Base-by-base conservation (phyloP, 2,888 invertebrate species). In the Chrysopilus asiliformis region DNA sequence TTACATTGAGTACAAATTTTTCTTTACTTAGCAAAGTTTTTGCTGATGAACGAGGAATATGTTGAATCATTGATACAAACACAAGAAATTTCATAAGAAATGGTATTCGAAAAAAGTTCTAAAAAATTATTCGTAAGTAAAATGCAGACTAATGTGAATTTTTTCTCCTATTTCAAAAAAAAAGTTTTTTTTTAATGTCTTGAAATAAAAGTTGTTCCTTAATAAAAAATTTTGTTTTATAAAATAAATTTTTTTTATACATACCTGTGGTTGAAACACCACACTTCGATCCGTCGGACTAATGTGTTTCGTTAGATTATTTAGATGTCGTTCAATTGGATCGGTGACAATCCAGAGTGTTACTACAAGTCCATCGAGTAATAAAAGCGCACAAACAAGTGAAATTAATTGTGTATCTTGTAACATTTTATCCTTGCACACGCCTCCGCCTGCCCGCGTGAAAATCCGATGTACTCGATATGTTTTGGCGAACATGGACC, bases 401-500 rank as follows among this genome's bases (percentile, higher is more conserved):
- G 79, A 77, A 51, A 91, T 84, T 26, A 93, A 68, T 47, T 87
- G 89, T 27, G 84, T 85, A 62, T 91, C 91, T 65, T 86, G 85
- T 4, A 93, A 71, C 41, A 91, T 68, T 72, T 87, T 90, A 49
- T 86, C 87, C 61, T 84, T 87, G 45, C 89, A 81, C 0, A 89
- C 75, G 1, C 83, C 80, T 47, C 83, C 80, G 25, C 79, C 72
- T 48, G 81, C 79, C 48, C 84, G 76, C 40, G 86, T 83, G 61
- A 91, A 90, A 59, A 91, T 86, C 51, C 87, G 74, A 64, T 91
- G 89, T 10, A 91, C 89, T 34, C 91, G 66, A 63, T 90, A 91
- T 0, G 90, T 91, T 66, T 91, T 91, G 3, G 89, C 86, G 57
- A 91, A 90, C 84, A 91, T 91, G 14, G 91, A 87, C 22, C 91